A percentile compares a stretch with the other conserved stretches of the same genome.
These are phyloP conservation scores for Hippoglossus hippoglossus DNA, from an alignment of 2,797 vertebrate species.

Conservation along the genomic window DNA sequence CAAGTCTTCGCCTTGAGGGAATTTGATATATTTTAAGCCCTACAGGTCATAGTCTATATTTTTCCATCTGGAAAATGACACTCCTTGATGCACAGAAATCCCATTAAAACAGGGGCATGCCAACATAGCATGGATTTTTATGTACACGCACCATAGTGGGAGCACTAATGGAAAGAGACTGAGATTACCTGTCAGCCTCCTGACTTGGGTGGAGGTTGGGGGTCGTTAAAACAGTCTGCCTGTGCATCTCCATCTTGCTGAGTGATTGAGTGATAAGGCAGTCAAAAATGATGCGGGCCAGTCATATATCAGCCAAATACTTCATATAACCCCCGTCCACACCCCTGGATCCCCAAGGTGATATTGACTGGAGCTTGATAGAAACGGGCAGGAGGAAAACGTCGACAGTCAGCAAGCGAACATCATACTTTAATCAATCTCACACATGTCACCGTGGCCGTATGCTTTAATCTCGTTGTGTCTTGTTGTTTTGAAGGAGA, in stretches of 20 bases:
- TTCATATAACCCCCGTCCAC: conserved; percentile 48
- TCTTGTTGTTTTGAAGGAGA: conserved; percentile 4
- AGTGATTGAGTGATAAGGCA: conserved; percentile 72
- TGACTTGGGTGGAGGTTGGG: conserved; percentile 49
- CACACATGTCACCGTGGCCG: conserved; percentile 24
- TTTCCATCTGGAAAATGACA: neutral
- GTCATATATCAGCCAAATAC: conserved; percentile 74
- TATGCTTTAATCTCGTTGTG: conserved; percentile 11
- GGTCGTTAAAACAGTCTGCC: conserved; percentile 66
- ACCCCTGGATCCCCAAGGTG: conserved; percentile 64
- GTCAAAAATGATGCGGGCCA: conserved; percentile 67
- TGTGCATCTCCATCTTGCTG: conserved; percentile 66
- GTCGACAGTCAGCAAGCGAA: conserved; percentile 52
- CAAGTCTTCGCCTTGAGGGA: too few relatives aligned
- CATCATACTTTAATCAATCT: conserved; percentile 59
- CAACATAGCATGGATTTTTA: neutral
- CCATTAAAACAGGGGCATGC: conserved; percentile 9
- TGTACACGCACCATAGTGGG: conserved; percentile 1
- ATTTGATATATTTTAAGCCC: neutral
- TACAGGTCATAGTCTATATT: neutral
- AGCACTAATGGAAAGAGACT: conserved; percentile 11
- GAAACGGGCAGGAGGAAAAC: conserved; percentile 54
- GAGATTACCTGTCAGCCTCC: conserved; percentile 46
- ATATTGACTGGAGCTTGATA: conserved; percentile 66
- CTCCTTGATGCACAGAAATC: neutral